Percentiles rank a stretch among this genome's conserved stretches.
Conservation (phyloP, 2,797 vertebrate genomes). For the Pangasius sanitwongsei region DNA sequence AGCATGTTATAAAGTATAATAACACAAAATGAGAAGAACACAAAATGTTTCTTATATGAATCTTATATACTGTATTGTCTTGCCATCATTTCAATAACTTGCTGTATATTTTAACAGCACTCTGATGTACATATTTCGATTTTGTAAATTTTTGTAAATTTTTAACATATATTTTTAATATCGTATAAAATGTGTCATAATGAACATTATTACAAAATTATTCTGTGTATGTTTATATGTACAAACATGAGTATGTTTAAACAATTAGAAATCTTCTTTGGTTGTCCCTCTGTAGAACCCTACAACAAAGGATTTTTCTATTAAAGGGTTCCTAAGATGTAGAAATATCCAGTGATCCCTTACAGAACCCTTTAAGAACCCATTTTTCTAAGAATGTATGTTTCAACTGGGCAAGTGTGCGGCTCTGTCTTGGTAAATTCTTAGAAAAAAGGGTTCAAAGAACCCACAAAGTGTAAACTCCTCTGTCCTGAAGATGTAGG, state of each 20-base stretch:
- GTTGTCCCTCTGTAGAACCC: background rate
- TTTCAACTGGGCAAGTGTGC: background rate
- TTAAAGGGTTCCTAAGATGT: background rate
- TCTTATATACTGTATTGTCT: too few relatives aligned
- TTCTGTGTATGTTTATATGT: background rate
- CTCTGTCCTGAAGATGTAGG: background rate
- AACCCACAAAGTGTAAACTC: background rate
- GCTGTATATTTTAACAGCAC: too few relatives aligned
- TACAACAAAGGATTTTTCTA: background rate
- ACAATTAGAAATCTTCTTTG: background rate
- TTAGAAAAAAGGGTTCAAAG: background rate
- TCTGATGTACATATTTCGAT: too few relatives aligned
- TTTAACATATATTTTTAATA: too few relatives aligned
- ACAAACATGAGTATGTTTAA: background rate
- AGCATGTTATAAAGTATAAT: background rate
- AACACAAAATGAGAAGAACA: too few relatives aligned
- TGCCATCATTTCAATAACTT: too few relatives aligned
- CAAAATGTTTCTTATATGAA: too few relatives aligned
- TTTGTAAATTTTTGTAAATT: too few relatives aligned
- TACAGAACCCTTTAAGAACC: background rate
- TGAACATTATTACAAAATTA: background rate
- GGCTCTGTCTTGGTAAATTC: background rate
- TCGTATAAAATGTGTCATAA: too few relatives aligned
- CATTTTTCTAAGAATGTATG: background rate
- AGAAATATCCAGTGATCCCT: background rate